Percentiles rank a stretch among this genome's conserved stretches.
Conservation (phyloP, 2,888 invertebrate genomes). For the Hybos culiciformis region DNA sequence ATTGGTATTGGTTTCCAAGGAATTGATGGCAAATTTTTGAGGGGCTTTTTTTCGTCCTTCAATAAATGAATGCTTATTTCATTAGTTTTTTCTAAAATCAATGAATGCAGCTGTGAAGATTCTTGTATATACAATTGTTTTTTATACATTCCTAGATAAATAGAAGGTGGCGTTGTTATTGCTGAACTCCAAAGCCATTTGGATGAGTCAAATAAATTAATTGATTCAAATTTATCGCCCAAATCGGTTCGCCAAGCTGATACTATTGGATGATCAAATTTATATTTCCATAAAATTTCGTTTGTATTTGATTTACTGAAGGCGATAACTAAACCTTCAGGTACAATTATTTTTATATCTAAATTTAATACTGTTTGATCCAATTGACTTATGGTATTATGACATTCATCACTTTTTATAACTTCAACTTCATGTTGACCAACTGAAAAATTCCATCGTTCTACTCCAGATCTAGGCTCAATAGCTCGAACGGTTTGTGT, state of each 20-base stretch:
- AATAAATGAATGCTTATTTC: slow-evolving; percentile 24
- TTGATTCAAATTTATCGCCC: slow-evolving; percentile 47
- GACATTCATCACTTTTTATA: slow-evolving; percentile 40
- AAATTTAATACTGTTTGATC: slow-evolving; percentile 35
- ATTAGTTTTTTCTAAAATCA: slow-evolving; percentile 25
- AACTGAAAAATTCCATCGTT: slow-evolving; percentile 95
- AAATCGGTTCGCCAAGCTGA: slow-evolving; percentile 67
- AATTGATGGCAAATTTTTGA: slow-evolving; percentile 35
- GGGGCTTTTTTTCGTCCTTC: slow-evolving; percentile 29
- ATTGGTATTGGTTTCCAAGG: slow-evolving; percentile 66
- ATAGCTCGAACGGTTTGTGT: slow-evolving; percentile 83
- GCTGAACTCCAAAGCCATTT: slow-evolving; percentile 36
- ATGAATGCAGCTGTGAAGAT: slow-evolving; percentile 36
- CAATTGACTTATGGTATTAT: slow-evolving; percentile 23
- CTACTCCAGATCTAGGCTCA: slow-evolving; percentile 70
- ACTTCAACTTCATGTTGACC: slow-evolving; percentile 70
- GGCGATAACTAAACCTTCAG: slow-evolving; percentile 57
- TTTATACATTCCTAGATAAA: slow-evolving; percentile 77
- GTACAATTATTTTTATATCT: slow-evolving; percentile 51
- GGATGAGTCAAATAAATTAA: slow-evolving; percentile 60
- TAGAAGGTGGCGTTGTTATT: slow-evolving; percentile 44
- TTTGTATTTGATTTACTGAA: slow-evolving; percentile 45
- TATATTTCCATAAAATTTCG: slow-evolving; percentile 56
- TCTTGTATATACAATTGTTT: slow-evolving; percentile 54
- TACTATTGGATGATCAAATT: slow-evolving; percentile 74